phyloP scores from a whole-genome alignment of 2,888 invertebrate species.

The Amphipyra tragopoginis region DNA sequence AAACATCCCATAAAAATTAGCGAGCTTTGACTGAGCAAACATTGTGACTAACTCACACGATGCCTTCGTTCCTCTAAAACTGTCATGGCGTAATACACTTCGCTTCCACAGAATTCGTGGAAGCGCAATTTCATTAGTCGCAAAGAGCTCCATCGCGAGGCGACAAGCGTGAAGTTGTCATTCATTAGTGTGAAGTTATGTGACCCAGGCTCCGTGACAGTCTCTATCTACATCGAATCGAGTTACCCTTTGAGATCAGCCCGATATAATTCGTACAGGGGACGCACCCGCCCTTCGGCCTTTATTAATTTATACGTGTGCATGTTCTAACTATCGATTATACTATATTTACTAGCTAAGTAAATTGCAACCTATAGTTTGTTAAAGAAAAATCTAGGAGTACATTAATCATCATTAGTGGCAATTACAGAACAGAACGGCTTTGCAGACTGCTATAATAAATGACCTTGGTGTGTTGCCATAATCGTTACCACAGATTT shows the following conservation, averaged over 20 bases:
- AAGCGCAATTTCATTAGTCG: conserved; percentile 81
- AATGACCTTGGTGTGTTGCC: conserved; percentile 7
- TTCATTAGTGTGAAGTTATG: conserved; percentile 79
- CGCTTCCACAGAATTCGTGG: conserved; percentile 62
- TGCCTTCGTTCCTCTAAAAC: conserved; percentile 45
- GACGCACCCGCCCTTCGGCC: conserved; percentile 29
- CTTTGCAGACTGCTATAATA: background rate
- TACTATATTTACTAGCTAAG: conserved; percentile 6
- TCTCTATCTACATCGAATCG: conserved; percentile 63
- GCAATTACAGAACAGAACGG: conserved; percentile 1
- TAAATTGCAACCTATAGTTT: conserved; percentile 8
- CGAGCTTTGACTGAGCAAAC: conserved; percentile 19
- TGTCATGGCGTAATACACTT: conserved; percentile 59
- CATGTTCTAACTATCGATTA: conserved; percentile 16
- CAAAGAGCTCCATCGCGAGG: conserved; percentile 71
- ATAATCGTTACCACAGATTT: conserved; percentile 3
- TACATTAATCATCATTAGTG: conserved; percentile 16
- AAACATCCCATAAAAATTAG: conserved; percentile 10
- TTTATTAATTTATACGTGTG: conserved; percentile 37
- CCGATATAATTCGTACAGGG: conserved; percentile 45
- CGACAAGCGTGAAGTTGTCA: conserved; percentile 74
- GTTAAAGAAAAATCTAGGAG: conserved; percentile 14
- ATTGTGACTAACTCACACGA: conserved; percentile 31
- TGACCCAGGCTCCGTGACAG: conserved; percentile 63
- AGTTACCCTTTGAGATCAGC: conserved; percentile 67